Percentiles rank a stretch among this genome's conserved stretches.
phyloP scores from a whole-genome alignment of 2,113 vertebrate genomes.

The Psilopsiagon aymara region DNA sequence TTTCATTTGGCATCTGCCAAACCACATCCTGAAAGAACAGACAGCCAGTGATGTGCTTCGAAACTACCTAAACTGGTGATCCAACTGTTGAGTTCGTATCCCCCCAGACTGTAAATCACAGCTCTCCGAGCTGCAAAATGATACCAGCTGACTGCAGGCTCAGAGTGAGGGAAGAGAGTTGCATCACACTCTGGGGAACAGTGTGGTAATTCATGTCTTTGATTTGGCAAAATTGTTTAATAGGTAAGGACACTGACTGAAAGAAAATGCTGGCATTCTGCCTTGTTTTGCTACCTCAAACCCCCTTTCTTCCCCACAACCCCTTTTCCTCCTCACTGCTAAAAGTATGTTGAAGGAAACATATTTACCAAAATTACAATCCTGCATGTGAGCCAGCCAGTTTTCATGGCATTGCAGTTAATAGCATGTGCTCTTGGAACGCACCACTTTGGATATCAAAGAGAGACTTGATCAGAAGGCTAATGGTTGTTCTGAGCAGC shows the following conservation, averaged over 20 bases:
- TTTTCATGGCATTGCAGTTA: not conserved
- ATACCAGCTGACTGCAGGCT: slow-evolving; percentile 26
- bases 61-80: slow-evolving; percentile 9
- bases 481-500: slow-evolving; percentile 10
- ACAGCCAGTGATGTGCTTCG: not conserved
- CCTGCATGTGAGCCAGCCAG: slow-evolving; percentile 20
- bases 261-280: slow-evolving; percentile 1
- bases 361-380: slow-evolving; percentile 30
- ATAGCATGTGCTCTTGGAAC: slow-evolving; percentile 37
- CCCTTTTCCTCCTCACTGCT: not conserved
- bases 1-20: not conserved
- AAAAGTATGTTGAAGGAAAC: slow-evolving; percentile 15
- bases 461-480: slow-evolving; percentile 31
- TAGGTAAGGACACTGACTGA: not conserved
- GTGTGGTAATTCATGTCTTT: slow-evolving; percentile 24
- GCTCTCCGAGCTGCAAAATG: not conserved
- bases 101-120: not conserved
- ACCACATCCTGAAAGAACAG: not conserved
- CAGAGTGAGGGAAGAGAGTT: not conserved
- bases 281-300: not conserved
- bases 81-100: not conserved
- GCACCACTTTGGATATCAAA: slow-evolving; percentile 28
- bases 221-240: slow-evolving; percentile 16
- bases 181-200: slow-evolving; percentile 22
- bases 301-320: not conserved